Evolutionary conservation across 2,113 vertebrate genomes (phyloP).

Genomic region (Malurus elegans): DNA sequence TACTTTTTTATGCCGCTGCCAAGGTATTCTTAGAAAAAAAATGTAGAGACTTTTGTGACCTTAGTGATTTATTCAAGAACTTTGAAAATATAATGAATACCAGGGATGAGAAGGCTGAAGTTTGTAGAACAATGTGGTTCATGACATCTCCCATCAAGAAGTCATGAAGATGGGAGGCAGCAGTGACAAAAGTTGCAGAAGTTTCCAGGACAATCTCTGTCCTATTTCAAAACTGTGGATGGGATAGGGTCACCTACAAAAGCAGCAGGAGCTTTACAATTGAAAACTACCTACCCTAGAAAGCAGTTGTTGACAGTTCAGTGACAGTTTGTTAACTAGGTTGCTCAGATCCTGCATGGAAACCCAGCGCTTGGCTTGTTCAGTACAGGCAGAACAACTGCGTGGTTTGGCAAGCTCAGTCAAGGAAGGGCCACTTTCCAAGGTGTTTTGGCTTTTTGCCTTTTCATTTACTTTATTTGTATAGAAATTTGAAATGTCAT

Average conservation of each 20-base stretch:
- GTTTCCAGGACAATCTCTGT: not conserved
- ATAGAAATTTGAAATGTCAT: not conserved
- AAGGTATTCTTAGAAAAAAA: not conserved
- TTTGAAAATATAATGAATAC: not conserved
- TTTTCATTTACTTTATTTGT: not conserved
- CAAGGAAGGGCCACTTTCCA: not conserved
- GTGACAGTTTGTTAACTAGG: not conserved
- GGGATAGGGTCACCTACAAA: not conserved
- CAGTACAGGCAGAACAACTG: not conserved
- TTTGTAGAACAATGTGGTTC: not conserved
- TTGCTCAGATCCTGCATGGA: not conserved
- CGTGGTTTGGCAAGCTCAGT: not conserved
- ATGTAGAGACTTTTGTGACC: not conserved
- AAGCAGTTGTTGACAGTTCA: not conserved
- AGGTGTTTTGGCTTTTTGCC: not conserved
- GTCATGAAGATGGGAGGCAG: not conserved
- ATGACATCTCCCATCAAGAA: not conserved
- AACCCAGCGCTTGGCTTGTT: not conserved
- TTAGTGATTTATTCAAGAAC: not conserved
- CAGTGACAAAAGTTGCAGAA: not conserved
- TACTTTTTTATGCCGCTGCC: not conserved
- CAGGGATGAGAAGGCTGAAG: not conserved
- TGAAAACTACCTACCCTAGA: not conserved
- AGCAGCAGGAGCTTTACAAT: not conserved
- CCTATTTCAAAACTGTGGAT: not conserved